Evolutionary conservation across 2,797 vertebrate genomes (phyloP), one percentile per base, ranked within the genome.

Genomic region (Iguana delicatissima): DNA sequence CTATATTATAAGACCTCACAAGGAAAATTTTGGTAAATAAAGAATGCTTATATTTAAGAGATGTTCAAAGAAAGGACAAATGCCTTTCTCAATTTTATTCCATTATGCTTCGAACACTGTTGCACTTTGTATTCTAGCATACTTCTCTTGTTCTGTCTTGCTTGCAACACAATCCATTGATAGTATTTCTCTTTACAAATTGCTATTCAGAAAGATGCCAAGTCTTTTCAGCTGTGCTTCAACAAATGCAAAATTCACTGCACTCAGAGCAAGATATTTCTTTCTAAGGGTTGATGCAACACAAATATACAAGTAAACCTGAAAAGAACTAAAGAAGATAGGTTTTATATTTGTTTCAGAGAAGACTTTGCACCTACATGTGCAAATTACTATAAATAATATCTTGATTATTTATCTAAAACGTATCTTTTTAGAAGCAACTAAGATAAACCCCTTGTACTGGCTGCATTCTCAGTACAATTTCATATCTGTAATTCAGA

Each of bases 291-390:
- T 2, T 62, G 57, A 42, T 1, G 35, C 57, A 82, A 82, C 24
- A 73, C 12, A 82, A 69, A 73, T 59, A 32, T 0, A 52, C 24
- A 59, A 42, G 10, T n/a, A 20, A 35, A 80, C 38, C 18, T 32
- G 59, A 67, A 76, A 35, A 6, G 18, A 46, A 32, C 74, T 46
- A 24, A 80, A 35, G 57, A 38, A 42, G 62, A 2, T 9, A 12
- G 24, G 32, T 76, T 77, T 76, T 57, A 86, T 20, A 20, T 87
- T 87, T 67, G 38, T 55, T 73, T 86, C 42, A 86, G 32, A 38
- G 16, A 55, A 26, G 32, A 52, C 4, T n/a, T 52, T 85, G 46
- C 10, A 5, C 64, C 2, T 73, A n/a, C 18, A 55, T 73, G 50
- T 38, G 38, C 13, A 55, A 35, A 14, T 20, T 69, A 32, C 29